Base-by-base conservation (phyloP, 2,113 vertebrate genomes). In the Megaleporinus macrocephalus region DNA sequence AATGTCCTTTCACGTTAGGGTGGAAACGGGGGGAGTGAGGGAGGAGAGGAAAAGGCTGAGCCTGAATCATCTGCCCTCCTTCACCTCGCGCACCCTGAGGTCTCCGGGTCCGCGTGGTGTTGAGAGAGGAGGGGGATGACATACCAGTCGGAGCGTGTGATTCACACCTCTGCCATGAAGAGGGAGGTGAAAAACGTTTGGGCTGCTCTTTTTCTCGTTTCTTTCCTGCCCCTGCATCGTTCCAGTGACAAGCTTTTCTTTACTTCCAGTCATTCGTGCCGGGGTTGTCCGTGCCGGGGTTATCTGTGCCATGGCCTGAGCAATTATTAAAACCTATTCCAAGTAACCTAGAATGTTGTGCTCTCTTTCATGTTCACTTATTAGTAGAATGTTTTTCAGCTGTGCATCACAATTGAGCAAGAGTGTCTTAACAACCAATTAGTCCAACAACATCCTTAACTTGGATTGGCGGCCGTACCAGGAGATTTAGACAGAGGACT, bases 111-210 rank as follows among this genome's bases (percentile, higher is more conserved):
- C 53, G 22, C 6, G 20, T 55, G 53, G 5, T 55, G 16, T 20
- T 55, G 53, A 22, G 53, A 6, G 61, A 2, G 26, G 61, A 12
- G 61, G 72, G 76, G 70, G 86, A 74, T 88, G 90, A 89, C 88
- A 90, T 91, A 78, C 84, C 81, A 89, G 89, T 90, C 91, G 86
- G 81, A 36, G 20, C 24, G 78, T 84, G 86, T 90, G 90, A 93
- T 83, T 92, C 88, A 87, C 85, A 66, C 68, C 83, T 63, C 73
- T 90, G 24, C 51, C 87, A 44, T 74, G 63, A 83, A 88, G 62
- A 47, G 72, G 85, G 87, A 87, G 83, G 87, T 76, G 81, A 81
- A 88, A 86, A 87, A 29, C 13, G 22, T 49, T 30, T 14, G 9
- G 0, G 2, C 49, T 76, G 24, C 63, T 65, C 11, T 33, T 16